Base-by-base conservation (phyloP, 1,140 invertebrate species). In the Drosophila gunungcola region DNA sequence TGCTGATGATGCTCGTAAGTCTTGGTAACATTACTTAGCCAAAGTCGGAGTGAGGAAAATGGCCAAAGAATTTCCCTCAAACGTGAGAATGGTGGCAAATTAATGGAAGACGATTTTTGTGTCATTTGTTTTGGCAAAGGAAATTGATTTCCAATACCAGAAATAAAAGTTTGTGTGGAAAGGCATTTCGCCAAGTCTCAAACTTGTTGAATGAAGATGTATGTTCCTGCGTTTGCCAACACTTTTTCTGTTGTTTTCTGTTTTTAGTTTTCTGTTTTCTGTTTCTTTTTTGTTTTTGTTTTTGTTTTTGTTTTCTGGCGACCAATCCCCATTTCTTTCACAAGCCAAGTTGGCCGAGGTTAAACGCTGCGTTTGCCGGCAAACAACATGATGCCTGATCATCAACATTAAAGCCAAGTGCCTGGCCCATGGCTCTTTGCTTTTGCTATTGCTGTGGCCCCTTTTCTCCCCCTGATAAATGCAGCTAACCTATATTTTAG, bases 401-500 rank as follows among this genome's bases (percentile, higher is more conserved):
- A 79, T 84, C 73, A 61, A 68, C 70, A 68, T 79, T 73, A 79
- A 61, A 67, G 77, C 76, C 77, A 80, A 64, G 43, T 77, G 73
- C 73, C 74, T 77, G 64, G 49, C 67, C 64, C 25, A 70, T 72
- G 64, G 64, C 64, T 70, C 52, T 25, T 43, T 39, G 54, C 55
- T 32, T 41, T 52, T 41, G 56, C 56, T 38, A 55, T 46, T 38
- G 34, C 21, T 27, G 2, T 29, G 32, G 41, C 34, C 27, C 60
- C 57, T 32, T 54, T 51, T 69, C 36, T 3, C 34, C 49, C 38
- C 43, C 29, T 69, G 29, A 70, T 57, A 73, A 81, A 55, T 84
- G 81, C 77, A 63, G 79, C 75, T 86, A 86, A 86, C 83, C 83
- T 89, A 86, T 86, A 86, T 86, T 86, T 86, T 86, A 46, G 82